phyloP scores from a whole-genome alignment of 1,140 invertebrate species.

The Mycetomoellerius zeteki region DNA sequence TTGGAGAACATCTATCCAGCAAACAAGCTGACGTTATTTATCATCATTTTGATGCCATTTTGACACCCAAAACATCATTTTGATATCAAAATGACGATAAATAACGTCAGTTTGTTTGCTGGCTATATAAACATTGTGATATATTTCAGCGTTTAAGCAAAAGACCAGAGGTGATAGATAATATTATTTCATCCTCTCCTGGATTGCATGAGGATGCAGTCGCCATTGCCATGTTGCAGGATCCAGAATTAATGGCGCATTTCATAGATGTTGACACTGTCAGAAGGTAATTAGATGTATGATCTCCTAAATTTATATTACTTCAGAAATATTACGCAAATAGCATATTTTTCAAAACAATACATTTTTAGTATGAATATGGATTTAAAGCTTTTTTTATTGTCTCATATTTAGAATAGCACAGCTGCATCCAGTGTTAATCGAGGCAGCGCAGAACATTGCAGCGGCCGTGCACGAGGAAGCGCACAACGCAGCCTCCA shows the following conservation, averaged over 20 bases:
- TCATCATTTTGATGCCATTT: too few species aligned
- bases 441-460: conserved; percentile 87
- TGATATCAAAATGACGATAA: too few species aligned
- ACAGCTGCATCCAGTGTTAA: conserved; percentile 86
- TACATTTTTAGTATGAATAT: neutral
- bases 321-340: neutral
- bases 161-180: conserved; percentile 87
- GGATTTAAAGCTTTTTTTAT: conserved; percentile 30
- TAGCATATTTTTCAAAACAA: neutral
- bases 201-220: conserved; percentile 87
- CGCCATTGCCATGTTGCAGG: conserved; percentile 88
- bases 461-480: conserved; percentile 87
- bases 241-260: conserved; percentile 88
- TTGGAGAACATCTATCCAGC: neutral
- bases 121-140: conserved; percentile 49
- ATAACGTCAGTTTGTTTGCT: too few species aligned
- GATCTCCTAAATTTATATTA: neutral
- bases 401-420: conserved; percentile 81
- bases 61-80: too few species aligned
- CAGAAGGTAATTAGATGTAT: conserved; percentile 80
- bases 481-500: conserved; percentile 78
- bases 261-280: conserved; percentile 87
- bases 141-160: conserved; percentile 85
- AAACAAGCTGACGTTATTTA: too few species aligned
- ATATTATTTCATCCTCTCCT: conserved; percentile 87